These are phyloP conservation scores for Abscondita cerata DNA, from an alignment of 2,888 invertebrate species.

Conservation along the genomic window DNA sequence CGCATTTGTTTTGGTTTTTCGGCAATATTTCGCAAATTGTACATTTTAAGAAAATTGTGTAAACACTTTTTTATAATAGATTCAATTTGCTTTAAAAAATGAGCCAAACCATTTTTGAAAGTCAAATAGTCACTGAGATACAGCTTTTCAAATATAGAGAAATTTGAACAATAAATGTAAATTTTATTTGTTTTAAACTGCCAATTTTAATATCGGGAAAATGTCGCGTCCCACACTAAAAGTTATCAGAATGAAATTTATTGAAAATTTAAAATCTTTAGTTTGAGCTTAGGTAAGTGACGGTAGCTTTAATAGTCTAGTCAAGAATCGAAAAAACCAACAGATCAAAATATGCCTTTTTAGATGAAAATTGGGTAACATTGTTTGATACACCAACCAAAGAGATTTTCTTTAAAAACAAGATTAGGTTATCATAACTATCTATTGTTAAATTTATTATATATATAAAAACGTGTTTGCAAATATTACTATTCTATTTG, in stretches of 20 bases:
- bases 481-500: background rate
- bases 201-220: background rate
- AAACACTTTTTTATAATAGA: background rate
- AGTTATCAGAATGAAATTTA: background rate
- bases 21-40: too few relatives aligned
- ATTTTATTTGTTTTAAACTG: background rate
- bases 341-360: background rate
- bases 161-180: background rate
- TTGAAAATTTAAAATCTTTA: background rate
- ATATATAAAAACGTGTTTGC: background rate
- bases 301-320: background rate
- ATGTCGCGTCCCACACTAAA: background rate
- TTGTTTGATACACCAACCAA: background rate
- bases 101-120: background rate
- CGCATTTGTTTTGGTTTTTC: too few relatives aligned
- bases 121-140: too few relatives aligned
- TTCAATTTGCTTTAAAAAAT: too few relatives aligned
- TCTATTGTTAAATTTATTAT: background rate
- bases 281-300: background rate
- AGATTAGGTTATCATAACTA: background rate
- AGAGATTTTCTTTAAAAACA: background rate
- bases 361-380: background rate
- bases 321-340: background rate
- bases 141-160: background rate
- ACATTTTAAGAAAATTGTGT: background rate